phyloP scores from a whole-genome alignment of 2,888 invertebrate genomes.

The Eumacrocentrus americanus region DNA sequence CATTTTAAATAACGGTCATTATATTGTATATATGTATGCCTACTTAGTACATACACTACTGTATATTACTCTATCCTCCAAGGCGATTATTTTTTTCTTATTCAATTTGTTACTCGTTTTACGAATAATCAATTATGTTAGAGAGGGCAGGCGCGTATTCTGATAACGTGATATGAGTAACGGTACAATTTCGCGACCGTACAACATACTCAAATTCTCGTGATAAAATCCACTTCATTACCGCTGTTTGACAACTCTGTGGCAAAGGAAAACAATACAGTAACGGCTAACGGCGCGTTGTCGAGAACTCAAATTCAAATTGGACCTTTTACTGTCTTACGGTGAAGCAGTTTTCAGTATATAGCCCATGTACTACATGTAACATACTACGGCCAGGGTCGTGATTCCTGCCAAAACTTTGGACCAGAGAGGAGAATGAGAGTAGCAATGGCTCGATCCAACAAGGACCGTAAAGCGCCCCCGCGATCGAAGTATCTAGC shows the following conservation, averaged over 20 bases:
- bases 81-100: neutral
- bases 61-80: neutral
- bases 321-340: neutral
- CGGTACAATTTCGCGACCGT: neutral
- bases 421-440: too few species aligned
- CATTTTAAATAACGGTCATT: slow-evolving; percentile 10
- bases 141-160: neutral
- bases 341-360: neutral
- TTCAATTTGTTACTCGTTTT: neutral
- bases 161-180: neutral
- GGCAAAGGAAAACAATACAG: neutral
- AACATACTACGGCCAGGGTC: too few species aligned
- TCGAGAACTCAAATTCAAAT: neutral
- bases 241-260: neutral
- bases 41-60: neutral
- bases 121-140: neutral
- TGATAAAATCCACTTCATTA: slow-evolving; percentile 7
- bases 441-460: too few species aligned
- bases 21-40: neutral
- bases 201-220: neutral
- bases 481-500: too few species aligned
- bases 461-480: too few species aligned
- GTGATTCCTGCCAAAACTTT: too few species aligned
- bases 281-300: too few species aligned
- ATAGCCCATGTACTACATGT: neutral